phyloP scores from a whole-genome alignment of 2,797 vertebrate species.

The Sebastes trivittatus region DNA sequence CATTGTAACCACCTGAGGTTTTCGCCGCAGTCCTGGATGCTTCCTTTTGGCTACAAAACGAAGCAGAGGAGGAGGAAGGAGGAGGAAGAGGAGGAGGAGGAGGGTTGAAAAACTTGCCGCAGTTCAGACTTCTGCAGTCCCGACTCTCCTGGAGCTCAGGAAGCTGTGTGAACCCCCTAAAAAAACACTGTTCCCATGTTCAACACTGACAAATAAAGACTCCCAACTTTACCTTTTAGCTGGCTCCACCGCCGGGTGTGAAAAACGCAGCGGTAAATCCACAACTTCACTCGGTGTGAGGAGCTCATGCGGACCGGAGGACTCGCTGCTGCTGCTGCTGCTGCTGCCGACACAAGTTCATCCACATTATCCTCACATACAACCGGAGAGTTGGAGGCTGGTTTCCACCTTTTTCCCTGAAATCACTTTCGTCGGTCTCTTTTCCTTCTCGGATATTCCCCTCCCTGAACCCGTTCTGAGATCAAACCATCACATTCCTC shows the following conservation, averaged over 20 bases:
- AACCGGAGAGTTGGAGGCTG: constrained; percentile 31
- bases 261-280: constrained; percentile 61
- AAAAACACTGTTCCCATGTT: too few species aligned
- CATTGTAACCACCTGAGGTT: constrained; percentile 61
- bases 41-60: constrained; percentile 61
- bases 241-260: constrained; percentile 38
- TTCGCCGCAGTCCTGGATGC: constrained; percentile 68
- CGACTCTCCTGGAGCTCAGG: constrained; percentile 50
- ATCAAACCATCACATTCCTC: constrained; percentile 86
- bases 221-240: constrained; percentile 56
- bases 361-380: constrained; percentile 56
- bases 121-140: constrained; percentile 79
- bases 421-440: constrained; percentile 44
- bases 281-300: constrained; percentile 55
- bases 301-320: constrained; percentile 53
- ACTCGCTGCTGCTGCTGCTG: constrained; percentile 40
- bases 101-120: constrained; percentile 80
- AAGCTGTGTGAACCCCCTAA: constrained; percentile 25
- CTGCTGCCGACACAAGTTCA: constrained; percentile 64
- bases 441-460: constrained; percentile 62
- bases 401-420: constrained; percentile 1
- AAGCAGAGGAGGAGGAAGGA: constrained; percentile 29
- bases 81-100: constrained; percentile 33
- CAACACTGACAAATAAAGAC: background rate
- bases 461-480: constrained; percentile 68